Base-by-base conservation (phyloP, 2,113 vertebrate genomes). In the Hemicordylus capensis region DNA sequence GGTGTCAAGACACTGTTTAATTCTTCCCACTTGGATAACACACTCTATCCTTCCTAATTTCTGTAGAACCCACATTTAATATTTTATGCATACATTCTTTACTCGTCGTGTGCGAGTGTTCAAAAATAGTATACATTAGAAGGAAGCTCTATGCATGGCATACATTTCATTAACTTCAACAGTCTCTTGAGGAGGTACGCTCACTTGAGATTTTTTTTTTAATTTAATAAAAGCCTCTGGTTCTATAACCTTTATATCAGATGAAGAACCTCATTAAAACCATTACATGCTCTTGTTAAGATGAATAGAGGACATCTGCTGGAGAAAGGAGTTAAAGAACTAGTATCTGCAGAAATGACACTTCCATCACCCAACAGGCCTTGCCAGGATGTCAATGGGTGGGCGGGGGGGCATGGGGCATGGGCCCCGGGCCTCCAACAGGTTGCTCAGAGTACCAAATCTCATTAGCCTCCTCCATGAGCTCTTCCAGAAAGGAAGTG, bases 1-100 rank as follows among this genome's bases (percentile, higher is more conserved):
- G 87, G 42, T 85, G 12, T 87, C 51, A 89, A 66, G 84, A 19
- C 77, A 76, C 19, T 84, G 15, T 61, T 91, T 74, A 75, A 8
- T 81, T 91, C 67, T 80, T 87, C 22, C 34, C 46, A 56, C 22
- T 64, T 4, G 80, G 48, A 80, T 5, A 67, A 37, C 7, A 80
- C 74, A 34, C 72, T 85, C 44, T 51, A n/a, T 54, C 34, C 39
- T 89, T 74, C 26, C 56, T 37, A 46, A 87, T 81, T 92, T 72
- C 46, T 91, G 44, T 56, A 80, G 22, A 85, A 77, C 77, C 1
- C 69, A 82, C 69, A 2, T 56, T 39, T 89, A 85, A 8, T 83
- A 10, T 80, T 85, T 90, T 46, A 51, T 56, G 9, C 34, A 81
- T 90, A 90, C 76, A 31, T 28, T 66, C 34, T 87, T 28, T 76